Evolutionary conservation across 2,113 vertebrate genomes (phyloP).

Genomic region (Damaliscus lunatus): DNA sequence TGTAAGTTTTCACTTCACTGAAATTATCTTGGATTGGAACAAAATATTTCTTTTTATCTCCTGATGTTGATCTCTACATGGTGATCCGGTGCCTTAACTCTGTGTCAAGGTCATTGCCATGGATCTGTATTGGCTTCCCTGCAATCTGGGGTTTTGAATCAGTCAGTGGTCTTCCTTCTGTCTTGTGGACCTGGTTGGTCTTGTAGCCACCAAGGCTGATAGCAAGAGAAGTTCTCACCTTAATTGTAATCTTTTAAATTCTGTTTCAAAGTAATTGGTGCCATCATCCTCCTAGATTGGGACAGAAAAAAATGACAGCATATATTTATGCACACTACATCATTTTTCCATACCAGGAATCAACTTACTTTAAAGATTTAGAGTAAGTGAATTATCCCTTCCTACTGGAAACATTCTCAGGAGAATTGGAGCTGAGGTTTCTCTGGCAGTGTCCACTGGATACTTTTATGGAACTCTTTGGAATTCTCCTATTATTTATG

Average conservation of each 20-base stretch:
- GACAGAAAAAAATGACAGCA: background rate
- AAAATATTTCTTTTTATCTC: background rate
- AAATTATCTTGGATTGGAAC: background rate
- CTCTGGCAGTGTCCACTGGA: background rate
- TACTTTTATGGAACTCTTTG: background rate
- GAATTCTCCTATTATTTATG: background rate
- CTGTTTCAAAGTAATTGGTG: background rate
- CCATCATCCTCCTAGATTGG: background rate
- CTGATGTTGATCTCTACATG: background rate
- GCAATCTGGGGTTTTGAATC: background rate
- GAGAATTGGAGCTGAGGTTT: background rate
- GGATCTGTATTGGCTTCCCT: background rate
- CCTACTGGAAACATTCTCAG: background rate
- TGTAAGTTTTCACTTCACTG: background rate
- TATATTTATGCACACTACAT: fast-evolving
- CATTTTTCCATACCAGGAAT: background rate
- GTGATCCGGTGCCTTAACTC: background rate
- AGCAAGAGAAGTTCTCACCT: background rate
- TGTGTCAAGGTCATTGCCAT: background rate
- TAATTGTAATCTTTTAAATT: background rate
- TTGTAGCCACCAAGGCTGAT: background rate
- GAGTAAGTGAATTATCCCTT: background rate
- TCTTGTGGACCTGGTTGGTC: background rate
- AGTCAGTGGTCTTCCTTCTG: background rate
- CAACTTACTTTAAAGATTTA: background rate